A percentile compares a stretch with the other conserved stretches of the same genome.
phyloP scores from a whole-genome alignment of 2,113 vertebrate species.

The Bolborhynchus lineola region DNA sequence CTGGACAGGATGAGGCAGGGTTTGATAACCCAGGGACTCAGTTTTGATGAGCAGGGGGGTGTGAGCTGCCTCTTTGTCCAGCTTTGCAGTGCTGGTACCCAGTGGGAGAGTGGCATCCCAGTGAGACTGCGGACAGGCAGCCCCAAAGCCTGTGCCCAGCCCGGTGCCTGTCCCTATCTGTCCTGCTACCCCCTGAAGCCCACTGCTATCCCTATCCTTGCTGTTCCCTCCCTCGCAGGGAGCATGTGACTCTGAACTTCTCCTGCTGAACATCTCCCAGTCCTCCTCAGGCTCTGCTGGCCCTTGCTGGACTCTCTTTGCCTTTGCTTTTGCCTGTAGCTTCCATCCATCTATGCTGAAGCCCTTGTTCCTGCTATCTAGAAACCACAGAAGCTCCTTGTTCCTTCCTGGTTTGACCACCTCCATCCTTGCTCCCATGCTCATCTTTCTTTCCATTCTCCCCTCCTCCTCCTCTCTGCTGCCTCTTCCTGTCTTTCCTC shows the following conservation, averaged over 20 bases:
- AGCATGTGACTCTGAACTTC: background rate
- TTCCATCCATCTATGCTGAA: background rate
- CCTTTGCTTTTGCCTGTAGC: background rate
- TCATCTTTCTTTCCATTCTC: background rate
- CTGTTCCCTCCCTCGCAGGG: background rate
- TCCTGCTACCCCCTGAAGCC: background rate
- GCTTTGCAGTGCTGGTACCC: background rate
- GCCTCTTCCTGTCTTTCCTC: background rate
- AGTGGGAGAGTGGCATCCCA: background rate
- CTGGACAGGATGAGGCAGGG: background rate
- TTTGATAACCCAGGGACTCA: background rate
- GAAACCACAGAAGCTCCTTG: background rate
- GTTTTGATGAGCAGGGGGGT: background rate
- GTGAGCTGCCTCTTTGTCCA: background rate
- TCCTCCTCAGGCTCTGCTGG: fast-evolving
- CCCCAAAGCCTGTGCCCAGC: background rate
- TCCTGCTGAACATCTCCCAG: background rate
- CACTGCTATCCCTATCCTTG: background rate
- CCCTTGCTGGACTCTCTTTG: background rate
- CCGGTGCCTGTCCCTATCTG: background rate
- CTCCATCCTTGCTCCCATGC: background rate
- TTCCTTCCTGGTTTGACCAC: background rate
- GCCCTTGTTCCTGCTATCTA: background rate
- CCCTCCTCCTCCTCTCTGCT: background rate
- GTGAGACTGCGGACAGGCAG: background rate